Conservation (phyloP, 1,140 invertebrate genomes). For the Lepidurus apus region DNA sequence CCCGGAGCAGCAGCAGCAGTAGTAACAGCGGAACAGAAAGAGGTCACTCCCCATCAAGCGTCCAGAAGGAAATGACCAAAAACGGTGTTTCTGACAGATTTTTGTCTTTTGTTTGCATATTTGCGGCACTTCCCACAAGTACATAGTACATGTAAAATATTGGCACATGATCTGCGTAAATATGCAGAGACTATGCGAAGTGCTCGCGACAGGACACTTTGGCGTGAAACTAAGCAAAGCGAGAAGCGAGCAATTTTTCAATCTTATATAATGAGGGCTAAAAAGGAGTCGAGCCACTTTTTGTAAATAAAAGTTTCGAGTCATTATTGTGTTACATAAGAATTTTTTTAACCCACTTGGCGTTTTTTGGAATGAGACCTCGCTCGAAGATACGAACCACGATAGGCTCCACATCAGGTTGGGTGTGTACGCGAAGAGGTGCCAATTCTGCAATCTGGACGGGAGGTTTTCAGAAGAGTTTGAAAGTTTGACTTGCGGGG, state of each 20-base stretch:
- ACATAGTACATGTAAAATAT: no score
- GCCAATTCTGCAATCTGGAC: background rate
- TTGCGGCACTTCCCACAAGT: no score
- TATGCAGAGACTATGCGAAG: no score
- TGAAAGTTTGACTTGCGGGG: background rate
- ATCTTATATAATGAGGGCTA: no score
- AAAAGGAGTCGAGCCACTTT: no score
- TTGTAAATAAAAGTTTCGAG: no score
- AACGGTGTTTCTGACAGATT: background rate
- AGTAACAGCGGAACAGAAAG: background rate
- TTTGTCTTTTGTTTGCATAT: no score
- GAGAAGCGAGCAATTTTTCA: no score
- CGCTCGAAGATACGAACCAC: slow-evolving; percentile 9
- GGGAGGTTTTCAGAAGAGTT: background rate
- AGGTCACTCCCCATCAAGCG: background rate
- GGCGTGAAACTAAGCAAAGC: no score
- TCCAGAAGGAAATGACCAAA: background rate
- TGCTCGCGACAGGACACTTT: no score
- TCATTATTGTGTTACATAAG: background rate
- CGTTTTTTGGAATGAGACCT: slow-evolving; percentile 2
- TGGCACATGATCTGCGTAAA: no score
- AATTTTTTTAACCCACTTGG: background rate
- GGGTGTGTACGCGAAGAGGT: background rate
- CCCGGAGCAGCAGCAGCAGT: background rate
- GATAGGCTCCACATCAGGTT: background rate